Percentiles rank a stretch among this genome's conserved stretches.
These are phyloP conservation scores for Stichopus horrens DNA, from an alignment of 53 echinoderm and acorn worm genomes.

Conservation along the genomic window DNA sequence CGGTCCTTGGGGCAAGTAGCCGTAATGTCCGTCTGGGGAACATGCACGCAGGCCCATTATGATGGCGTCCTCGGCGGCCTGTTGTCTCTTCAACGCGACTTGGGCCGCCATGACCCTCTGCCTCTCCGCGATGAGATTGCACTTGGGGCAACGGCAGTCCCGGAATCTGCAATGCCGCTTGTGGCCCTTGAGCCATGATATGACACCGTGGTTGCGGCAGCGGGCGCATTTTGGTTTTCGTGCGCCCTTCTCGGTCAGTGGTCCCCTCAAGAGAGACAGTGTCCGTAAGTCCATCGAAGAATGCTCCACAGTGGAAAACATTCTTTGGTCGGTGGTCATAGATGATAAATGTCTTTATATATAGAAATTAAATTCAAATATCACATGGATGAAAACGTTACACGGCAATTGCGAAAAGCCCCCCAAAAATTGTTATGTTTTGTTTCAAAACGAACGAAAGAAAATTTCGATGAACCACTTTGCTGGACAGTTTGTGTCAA, in stretches of 20 bases:
- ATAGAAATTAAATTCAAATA: too few relatives aligned
- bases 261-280: slow-evolving; percentile 84
- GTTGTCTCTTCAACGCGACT: slow-evolving; percentile 93
- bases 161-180: slow-evolving; percentile 98
- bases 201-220: slow-evolving; percentile 96
- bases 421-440: too few relatives aligned
- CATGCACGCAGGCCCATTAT: slow-evolving; percentile 92
- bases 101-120: slow-evolving; percentile 99
- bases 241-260: slow-evolving; percentile 95
- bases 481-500: background rate
- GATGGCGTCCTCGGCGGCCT: slow-evolving; percentile 99
- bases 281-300: slow-evolving; percentile 87
- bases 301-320: slow-evolving; percentile 54
- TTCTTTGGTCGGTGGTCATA: background rate
- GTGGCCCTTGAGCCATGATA: slow-evolving; percentile 98
- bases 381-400: too few relatives aligned
- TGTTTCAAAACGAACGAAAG: too few relatives aligned
- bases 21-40: slow-evolving; percentile 85
- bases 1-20: slow-evolving; percentile 75
- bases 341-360: too few relatives aligned
- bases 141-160: slow-evolving; percentile 96
- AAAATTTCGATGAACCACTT: too few relatives aligned
- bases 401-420: too few relatives aligned
- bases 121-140: slow-evolving; percentile 97
- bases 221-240: slow-evolving; percentile 98